These are phyloP conservation scores for Enteromius thamalakanensis DNA, from an alignment of 2,797 vertebrate genomes.

Conservation along the genomic window DNA sequence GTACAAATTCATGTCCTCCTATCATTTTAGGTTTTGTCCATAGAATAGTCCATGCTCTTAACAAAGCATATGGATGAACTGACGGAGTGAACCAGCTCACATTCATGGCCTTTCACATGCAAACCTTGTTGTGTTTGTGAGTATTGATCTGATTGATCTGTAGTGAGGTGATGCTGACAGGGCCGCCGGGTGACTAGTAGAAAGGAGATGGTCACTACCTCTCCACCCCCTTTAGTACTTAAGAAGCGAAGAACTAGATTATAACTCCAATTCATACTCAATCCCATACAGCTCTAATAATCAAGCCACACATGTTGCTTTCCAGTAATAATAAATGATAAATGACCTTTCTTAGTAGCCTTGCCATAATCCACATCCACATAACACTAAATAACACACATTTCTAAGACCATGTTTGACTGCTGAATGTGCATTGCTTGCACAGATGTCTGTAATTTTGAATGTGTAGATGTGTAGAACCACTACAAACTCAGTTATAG, in stretches of 20 bases:
- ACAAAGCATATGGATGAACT: slow-evolving; percentile 29
- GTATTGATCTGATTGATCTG: slow-evolving; percentile 68
- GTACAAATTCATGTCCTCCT: neutral
- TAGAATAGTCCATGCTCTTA: neutral
- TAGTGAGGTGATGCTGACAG: slow-evolving; percentile 65
- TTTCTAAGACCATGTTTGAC: neutral
- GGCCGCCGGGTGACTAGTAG: slow-evolving; percentile 59
- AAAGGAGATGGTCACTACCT: slow-evolving; percentile 12
- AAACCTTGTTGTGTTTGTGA: slow-evolving; percentile 53
- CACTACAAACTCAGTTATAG: slow-evolving; percentile 7
- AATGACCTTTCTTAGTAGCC: neutral
- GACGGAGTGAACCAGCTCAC: slow-evolving; percentile 11
- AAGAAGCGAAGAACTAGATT: neutral
- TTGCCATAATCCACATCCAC: slow-evolving; percentile 1
- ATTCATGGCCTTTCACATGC: slow-evolving; percentile 48
- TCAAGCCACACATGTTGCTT: slow-evolving; percentile 2
- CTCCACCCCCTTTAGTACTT: slow-evolving; percentile 53
- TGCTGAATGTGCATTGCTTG: neutral
- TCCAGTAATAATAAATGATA: neutral
- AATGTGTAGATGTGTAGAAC: neutral
- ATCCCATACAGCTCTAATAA: slow-evolving; percentile 29
- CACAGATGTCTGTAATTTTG: neutral
- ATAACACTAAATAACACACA: neutral
- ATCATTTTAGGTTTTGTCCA: neutral
- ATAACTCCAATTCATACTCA: slow-evolving; percentile 38